phyloP scores from a whole-genome alignment of 1,140 invertebrate genomes.

The Macrobrachium rosenbergii region DNA sequence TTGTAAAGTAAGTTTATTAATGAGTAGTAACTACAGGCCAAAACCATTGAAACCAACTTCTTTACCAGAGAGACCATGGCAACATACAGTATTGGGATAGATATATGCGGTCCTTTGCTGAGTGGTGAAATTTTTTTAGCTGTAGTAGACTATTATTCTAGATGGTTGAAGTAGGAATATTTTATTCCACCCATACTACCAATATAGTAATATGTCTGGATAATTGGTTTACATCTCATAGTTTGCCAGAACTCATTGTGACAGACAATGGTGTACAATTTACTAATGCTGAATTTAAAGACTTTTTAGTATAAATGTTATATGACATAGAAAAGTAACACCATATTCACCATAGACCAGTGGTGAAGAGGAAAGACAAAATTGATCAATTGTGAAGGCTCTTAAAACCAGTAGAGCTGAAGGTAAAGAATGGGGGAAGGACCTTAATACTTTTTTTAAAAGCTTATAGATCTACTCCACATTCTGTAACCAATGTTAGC shows the following conservation, averaged over 20 bases:
- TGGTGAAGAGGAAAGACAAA: slow-evolving; percentile 16
- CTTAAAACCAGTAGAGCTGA: background rate
- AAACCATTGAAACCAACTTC: slow-evolving; percentile 7
- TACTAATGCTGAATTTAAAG: too few relatives aligned
- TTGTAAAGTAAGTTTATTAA: slow-evolving; percentile 10
- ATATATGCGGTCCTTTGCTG: background rate
- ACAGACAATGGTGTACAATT: too few relatives aligned
- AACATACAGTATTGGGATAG: slow-evolving; percentile 10
- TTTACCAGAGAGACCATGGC: slow-evolving; percentile 21
- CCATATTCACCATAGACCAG: background rate
- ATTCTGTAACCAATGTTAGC: slow-evolving; percentile 1
- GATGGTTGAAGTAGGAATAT: too few relatives aligned
- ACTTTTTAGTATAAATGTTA: too few relatives aligned
- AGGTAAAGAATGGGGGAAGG: background rate
- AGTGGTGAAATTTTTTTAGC: too few relatives aligned
- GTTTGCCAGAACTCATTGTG: too few relatives aligned
- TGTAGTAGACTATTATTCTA: too few relatives aligned
- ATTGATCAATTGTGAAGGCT: background rate
- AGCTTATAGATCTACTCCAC: slow-evolving; percentile 12
- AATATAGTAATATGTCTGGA: background rate
- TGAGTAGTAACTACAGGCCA: slow-evolving; percentile 1
- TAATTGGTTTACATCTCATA: background rate
- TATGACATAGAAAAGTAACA: too few relatives aligned
- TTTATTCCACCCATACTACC: too few relatives aligned
- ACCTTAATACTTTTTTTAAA: background rate